Base-by-base conservation (phyloP, 2,797 vertebrate species). In the Hybognathus amarus region DNA sequence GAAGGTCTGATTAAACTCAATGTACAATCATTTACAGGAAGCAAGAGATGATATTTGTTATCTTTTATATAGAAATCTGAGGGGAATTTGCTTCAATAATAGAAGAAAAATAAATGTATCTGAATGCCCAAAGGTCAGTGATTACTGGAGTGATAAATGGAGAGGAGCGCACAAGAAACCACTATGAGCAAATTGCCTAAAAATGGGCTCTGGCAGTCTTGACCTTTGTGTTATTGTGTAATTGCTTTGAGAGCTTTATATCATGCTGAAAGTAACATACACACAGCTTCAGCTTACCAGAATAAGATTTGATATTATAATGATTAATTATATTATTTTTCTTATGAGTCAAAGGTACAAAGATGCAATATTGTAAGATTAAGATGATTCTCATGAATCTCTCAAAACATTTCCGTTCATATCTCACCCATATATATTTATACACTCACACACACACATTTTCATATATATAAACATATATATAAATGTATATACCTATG, bases 201-300 rank as follows among this genome's bases (percentile, higher is more conserved):
- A 80, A 71, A 56, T 47, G 38, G 54, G 45, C 68, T 81, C 40
- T 67, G 66, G 54, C 54, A 64, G 24, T 8, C 12, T 22, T 67
- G 61, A 68, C 77, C 77, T 79, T 79, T 54, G 27, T 52, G 77
- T 79, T 20, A 67, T 20, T 67, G 61, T 67, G 61, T 79, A 79
- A 79, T 52, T 79, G 63, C 42, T 79, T 36, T 38, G 77, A 67
- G 63, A 79, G 20, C 50, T 71, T 45, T 70, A 78, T 59, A 78
- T 50, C 73, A 64, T 42, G 40, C 36, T 64, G 78, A 77, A 77
- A 22, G 64, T 30, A 70, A 38, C 71, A 47, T 33, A 36, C 36
- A 54, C 76, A 68, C 61, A 54, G 11, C 10, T 69, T 40, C 24
- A 45, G 38, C 67, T 69, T 24, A 3, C 11, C 22, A 69, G 67